Conservation (phyloP, 2,113 vertebrate genomes). For the Centropus bengalensis region DNA sequence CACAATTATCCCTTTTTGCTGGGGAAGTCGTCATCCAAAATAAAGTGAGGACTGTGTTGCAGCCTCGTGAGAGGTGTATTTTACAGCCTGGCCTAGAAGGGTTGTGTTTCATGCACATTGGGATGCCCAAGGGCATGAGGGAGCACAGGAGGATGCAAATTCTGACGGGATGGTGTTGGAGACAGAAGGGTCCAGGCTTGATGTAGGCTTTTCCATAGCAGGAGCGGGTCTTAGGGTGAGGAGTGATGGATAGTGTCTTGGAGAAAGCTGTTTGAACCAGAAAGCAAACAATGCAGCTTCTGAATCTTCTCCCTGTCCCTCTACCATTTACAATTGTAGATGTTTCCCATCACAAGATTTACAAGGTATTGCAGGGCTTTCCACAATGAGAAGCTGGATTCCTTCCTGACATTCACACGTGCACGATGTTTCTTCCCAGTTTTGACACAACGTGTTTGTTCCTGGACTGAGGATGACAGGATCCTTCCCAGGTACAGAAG, state of each 20-base stretch:
- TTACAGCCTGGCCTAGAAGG: background rate
- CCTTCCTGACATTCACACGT: fast-evolving
- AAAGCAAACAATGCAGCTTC: background rate
- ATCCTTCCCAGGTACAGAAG: background rate
- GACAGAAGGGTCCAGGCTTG: background rate
- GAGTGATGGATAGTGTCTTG: background rate
- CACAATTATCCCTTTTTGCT: background rate
- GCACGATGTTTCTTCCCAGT: background rate
- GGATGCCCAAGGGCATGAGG: background rate
- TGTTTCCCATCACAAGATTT: background rate
- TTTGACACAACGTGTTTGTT: fast-evolving
- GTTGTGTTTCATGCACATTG: background rate
- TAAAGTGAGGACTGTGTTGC: background rate
- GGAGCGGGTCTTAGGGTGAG: background rate
- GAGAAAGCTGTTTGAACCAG: background rate
- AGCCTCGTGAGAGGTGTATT: background rate
- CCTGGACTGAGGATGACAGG: background rate
- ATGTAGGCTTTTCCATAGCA: background rate
- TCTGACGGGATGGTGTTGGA: background rate
- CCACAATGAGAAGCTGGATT: background rate
- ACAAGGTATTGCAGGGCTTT: background rate
- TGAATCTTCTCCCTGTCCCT: background rate
- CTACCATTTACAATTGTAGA: background rate
- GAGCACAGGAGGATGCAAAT: background rate
- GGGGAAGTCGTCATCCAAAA: background rate